Conservation (phyloP, 2,888 invertebrate species). For the Andricus curvator region DNA sequence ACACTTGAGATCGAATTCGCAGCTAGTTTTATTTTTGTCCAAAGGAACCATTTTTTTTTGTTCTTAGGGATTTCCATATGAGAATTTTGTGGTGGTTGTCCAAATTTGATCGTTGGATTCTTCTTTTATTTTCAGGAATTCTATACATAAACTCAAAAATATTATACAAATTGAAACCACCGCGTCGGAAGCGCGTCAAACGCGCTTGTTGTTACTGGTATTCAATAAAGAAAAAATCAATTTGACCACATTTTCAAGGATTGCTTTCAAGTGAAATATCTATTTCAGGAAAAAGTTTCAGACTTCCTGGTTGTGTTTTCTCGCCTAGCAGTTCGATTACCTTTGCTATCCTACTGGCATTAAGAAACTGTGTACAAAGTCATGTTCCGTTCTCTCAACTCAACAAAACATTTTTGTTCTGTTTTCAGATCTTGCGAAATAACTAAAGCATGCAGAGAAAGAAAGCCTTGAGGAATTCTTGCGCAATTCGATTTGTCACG, state of each 20-base stretch:
- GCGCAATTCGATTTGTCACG: neutral
- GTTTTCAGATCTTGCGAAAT: neutral
- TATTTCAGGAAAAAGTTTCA: neutral
- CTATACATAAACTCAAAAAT: too few relatives aligned
- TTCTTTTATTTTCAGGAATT: too few relatives aligned
- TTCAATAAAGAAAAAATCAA: neutral
- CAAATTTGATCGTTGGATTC: too few relatives aligned
- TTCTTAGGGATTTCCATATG: too few relatives aligned
- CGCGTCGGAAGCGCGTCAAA: too few relatives aligned
- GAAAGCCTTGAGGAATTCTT: slow-evolving; percentile 24
- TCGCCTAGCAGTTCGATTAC: neutral
- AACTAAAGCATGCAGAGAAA: neutral
- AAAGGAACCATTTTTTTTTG: too few relatives aligned
- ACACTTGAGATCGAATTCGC: too few relatives aligned
- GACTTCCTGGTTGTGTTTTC: neutral
- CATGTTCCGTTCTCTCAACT: neutral
- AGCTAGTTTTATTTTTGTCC: too few relatives aligned
- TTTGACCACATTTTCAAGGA: neutral
- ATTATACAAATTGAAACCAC: too few relatives aligned
- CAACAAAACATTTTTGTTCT: neutral
- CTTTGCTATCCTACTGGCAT: neutral
- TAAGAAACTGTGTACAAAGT: too few relatives aligned
- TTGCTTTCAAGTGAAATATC: neutral
- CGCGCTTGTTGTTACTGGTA: too few relatives aligned
- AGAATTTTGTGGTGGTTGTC: too few relatives aligned